Conservation (phyloP, 2,113 vertebrate genomes). For the Eleginops maclovinus region DNA sequence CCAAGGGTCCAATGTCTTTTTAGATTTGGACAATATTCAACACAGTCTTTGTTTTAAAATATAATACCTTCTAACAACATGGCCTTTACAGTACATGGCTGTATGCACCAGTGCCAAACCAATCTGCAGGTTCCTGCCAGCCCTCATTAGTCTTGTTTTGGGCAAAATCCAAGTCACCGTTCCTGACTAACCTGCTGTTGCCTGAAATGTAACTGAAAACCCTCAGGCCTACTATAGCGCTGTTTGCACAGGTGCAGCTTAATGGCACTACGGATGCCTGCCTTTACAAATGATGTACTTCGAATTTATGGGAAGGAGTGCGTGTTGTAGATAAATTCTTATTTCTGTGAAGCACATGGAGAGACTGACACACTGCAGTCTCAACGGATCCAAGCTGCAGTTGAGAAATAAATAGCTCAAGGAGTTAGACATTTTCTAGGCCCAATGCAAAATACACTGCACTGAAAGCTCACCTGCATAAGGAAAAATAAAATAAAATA, state of each 20-base stretch:
- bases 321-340: background rate
- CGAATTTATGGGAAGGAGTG: background rate
- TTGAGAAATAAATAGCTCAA: background rate
- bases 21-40: background rate
- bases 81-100: background rate
- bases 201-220: background rate
- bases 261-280: background rate
- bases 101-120: background rate
- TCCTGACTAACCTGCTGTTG: background rate
- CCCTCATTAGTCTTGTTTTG: background rate
- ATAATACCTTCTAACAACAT: background rate
- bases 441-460: background rate
- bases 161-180: background rate
- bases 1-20: background rate
- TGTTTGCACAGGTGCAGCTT: conserved; percentile 14
- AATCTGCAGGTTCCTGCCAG: background rate
- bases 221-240: background rate
- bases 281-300: conserved; percentile 3
- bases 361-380: background rate
- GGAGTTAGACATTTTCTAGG: background rate
- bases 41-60: background rate
- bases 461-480: background rate
- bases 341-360: background rate
- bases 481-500: no score
- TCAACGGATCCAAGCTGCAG: background rate